phyloP scores from a whole-genome alignment of 2,888 invertebrate genomes.

The Ormyrus rosae region DNA sequence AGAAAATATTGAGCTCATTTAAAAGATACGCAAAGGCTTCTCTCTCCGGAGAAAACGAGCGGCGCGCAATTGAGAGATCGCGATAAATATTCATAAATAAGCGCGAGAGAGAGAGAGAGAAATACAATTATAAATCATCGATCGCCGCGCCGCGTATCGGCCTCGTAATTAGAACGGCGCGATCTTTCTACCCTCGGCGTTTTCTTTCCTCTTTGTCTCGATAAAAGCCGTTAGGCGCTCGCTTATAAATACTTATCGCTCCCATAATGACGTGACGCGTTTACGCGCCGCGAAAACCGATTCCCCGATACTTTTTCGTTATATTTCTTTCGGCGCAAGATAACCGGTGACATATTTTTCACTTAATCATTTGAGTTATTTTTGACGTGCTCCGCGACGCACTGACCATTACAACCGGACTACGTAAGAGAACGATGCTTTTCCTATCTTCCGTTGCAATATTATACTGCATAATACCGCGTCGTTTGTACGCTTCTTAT shows the following conservation, averaged over 20 bases:
- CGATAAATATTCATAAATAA: slow-evolving; percentile 56
- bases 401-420: neutral
- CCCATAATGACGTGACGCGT: slow-evolving; percentile 30
- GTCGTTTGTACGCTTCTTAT: too few species aligned
- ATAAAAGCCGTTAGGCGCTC: slow-evolving; percentile 30
- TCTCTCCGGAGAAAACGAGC: slow-evolving; percentile 17
- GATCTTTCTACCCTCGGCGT: slow-evolving; percentile 53
- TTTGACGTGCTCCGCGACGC: neutral
- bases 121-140: slow-evolving; percentile 56
- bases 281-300: slow-evolving; percentile 15
- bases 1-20: slow-evolving; percentile 42
- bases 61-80: slow-evolving; percentile 38
- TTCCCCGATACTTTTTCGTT: slow-evolving; percentile 21
- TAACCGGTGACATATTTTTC: slow-evolving; percentile 55
- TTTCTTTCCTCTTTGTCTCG: slow-evolving; percentile 43
- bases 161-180: slow-evolving; percentile 63
- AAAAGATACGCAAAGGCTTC: slow-evolving; percentile 19
- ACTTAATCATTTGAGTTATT: slow-evolving; percentile 30
- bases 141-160: slow-evolving; percentile 33
- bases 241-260: slow-evolving; percentile 49
- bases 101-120: slow-evolving; percentile 32
- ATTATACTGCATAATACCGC: too few species aligned
- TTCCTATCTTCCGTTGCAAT: too few species aligned
- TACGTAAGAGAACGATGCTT: slow-evolving; percentile 1
- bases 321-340: slow-evolving; percentile 33